Evolutionary conservation across 2,113 vertebrate species (phyloP).

Genomic region (Nyctereutes procyonoides): DNA sequence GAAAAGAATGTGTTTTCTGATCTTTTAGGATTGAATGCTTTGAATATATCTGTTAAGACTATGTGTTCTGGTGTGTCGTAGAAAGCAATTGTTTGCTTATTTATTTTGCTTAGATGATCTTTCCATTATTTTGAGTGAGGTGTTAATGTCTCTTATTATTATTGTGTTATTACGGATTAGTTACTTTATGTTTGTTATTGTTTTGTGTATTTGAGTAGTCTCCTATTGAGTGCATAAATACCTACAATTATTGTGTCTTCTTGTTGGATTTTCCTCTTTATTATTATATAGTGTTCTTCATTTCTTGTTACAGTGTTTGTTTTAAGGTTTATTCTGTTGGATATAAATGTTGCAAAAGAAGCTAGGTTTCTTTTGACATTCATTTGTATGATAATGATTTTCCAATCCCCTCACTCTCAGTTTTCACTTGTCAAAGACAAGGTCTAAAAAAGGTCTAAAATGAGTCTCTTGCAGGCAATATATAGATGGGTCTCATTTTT

Average conservation of each 20-base stretch:
- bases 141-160: not conserved
- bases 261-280: not conserved
- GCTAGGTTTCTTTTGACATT: not conserved
- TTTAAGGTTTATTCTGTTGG: not conserved
- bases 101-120: too few species aligned
- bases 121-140: not conserved
- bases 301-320: not conserved
- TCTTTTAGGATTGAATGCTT: not conserved
- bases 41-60: not conserved
- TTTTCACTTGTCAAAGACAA: not conserved
- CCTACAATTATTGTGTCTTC: not conserved
- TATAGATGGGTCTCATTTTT: not conserved
- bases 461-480: not conserved
- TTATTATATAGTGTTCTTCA: not conserved
- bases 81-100: not conserved
- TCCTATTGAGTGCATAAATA: not conserved
- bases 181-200: not conserved
- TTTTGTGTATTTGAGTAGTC: not conserved
- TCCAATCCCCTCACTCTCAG: not conserved
- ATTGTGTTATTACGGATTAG: not conserved
- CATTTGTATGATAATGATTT: not conserved
- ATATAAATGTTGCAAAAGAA: not conserved
- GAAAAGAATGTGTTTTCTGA: not conserved
- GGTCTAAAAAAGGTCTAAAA: too few species aligned
- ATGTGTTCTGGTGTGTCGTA: not conserved